These are phyloP conservation scores for Tiphia femorata DNA, from an alignment of 2,888 invertebrate species.

Conservation along the genomic window DNA sequence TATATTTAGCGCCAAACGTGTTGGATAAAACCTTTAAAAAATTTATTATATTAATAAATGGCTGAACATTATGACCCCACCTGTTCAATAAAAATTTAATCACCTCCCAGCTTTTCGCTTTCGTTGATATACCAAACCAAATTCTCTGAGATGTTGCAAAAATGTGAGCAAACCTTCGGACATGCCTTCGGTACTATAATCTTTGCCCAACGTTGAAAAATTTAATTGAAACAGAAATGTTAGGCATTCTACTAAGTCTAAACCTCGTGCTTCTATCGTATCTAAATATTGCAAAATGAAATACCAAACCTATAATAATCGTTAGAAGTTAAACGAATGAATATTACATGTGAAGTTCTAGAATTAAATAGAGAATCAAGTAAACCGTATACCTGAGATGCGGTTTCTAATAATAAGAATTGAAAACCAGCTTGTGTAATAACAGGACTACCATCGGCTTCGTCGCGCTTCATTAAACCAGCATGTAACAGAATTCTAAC, in stretches of 20 bases:
- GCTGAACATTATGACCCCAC: slow-evolving; percentile 15
- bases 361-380: not conserved
- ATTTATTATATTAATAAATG: slow-evolving; percentile 7
- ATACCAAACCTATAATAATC: slow-evolving; percentile 81
- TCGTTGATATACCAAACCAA: slow-evolving; percentile 96
- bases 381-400: slow-evolving; percentile 80
- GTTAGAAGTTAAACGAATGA: slow-evolving; percentile 2
- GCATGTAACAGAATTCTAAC: slow-evolving; percentile 92
- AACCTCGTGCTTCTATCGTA: slow-evolving; percentile 87
- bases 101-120: slow-evolving; percentile 76
- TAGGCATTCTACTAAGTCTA: slow-evolving; percentile 91
- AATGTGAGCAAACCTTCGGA: slow-evolving; percentile 88
- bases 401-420: slow-evolving; percentile 92
- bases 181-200: slow-evolving; percentile 97
- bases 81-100: slow-evolving; percentile 6
- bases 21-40: slow-evolving; percentile 86
- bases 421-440: slow-evolving; percentile 98
- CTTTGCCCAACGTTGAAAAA: slow-evolving; percentile 94
- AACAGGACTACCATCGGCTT: slow-evolving; percentile 84
- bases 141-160: slow-evolving; percentile 95
- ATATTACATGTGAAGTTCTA: slow-evolving; percentile 1
- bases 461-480: slow-evolving; percentile 91
- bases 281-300: slow-evolving; percentile 97
- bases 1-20: slow-evolving; percentile 90
- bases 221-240: slow-evolving; percentile 97